phyloP scores from a whole-genome alignment of 2,888 invertebrate genomes.

The Catocala nupta region DNA sequence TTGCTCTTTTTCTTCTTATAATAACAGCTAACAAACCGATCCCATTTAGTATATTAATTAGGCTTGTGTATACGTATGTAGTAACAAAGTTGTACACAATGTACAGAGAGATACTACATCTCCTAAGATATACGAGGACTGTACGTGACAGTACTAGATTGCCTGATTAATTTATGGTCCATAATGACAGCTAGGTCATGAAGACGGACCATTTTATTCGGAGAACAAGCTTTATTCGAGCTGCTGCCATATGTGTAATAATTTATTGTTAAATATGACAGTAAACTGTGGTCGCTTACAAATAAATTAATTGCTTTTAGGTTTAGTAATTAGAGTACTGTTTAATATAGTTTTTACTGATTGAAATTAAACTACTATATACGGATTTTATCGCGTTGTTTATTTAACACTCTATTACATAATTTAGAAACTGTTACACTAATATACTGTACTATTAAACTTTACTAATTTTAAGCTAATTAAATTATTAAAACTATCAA shows the following conservation, averaged over 20 bases:
- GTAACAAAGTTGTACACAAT: not conserved
- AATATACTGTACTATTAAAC: too few species aligned
- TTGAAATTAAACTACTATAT: too few species aligned
- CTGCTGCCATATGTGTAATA: slow-evolving; percentile 8
- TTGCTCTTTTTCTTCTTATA: too few species aligned
- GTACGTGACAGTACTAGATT: not conserved
- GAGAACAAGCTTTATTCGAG: slow-evolving; percentile 16
- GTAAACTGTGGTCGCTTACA: not conserved
- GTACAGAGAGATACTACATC: not conserved
- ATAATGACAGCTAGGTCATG: slow-evolving; percentile 12
- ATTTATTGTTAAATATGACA: slow-evolving; percentile 22
- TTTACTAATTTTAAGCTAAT: too few species aligned
- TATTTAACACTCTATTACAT: too few species aligned
- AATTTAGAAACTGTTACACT: too few species aligned
- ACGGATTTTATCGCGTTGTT: too few species aligned
- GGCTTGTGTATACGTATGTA: too few species aligned
- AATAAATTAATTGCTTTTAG: not conserved
- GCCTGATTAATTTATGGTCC: slow-evolving; percentile 17
- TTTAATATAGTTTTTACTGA: too few species aligned
- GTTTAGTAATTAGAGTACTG: not conserved
- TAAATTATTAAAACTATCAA: too few species aligned
- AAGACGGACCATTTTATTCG: slow-evolving; percentile 11
- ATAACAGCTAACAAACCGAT: too few species aligned
- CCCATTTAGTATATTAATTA: too few species aligned
- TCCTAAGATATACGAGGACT: not conserved